Base-by-base conservation (phyloP, 2,113 vertebrate genomes). In the Paramisgurnus dabryanus region DNA sequence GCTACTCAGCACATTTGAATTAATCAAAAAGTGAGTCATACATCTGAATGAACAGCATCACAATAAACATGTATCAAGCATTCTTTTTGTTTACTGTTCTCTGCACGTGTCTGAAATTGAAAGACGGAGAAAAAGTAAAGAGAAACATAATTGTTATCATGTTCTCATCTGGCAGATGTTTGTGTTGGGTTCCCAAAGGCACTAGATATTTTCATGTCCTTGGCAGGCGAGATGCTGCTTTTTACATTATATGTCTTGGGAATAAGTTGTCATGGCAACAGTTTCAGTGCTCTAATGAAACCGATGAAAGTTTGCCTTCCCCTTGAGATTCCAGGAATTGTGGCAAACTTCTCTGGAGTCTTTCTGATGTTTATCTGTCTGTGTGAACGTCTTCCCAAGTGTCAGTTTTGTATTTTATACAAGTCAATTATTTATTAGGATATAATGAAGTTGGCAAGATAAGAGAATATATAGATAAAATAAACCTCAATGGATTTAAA, bases 211-310 rank as follows among this genome's bases (percentile, higher is more conserved):
- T 81, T 73, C 34, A 58, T 82, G 84, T 87, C 81, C 78, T 86
- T 85, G 76, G 70, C 76, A 75, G 76, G 53, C 58, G 58, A 79
- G 81, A 82, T 82, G 70, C 78, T 77, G 79, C 65, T 73, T 77
- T 83, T 78, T 67, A 67, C 71, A 43, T 58, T 80, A 63, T 43
- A 74, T 85, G 74, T 84, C 84, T 86, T 79, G 84, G 83, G 84
- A 83, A 85, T 81, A 76, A 55, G 80, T 84, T 88, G 71, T 70
- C 76, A 84, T 83, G 84, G 84, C 69, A 84, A 85, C 84, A 50
- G 73, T 78, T 82, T 83, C 75, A 68, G 78, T 65, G 78, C 72
- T 57, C 79, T 81, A 81, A 76, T 64, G 67, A 78, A 83, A 86
- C 85, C 79, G 84, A 85, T 88, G 80, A 85, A 82, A 83, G 74